Evolutionary conservation across 2,888 invertebrate species (phyloP).

Genomic region (Thelaira solivaga): DNA sequence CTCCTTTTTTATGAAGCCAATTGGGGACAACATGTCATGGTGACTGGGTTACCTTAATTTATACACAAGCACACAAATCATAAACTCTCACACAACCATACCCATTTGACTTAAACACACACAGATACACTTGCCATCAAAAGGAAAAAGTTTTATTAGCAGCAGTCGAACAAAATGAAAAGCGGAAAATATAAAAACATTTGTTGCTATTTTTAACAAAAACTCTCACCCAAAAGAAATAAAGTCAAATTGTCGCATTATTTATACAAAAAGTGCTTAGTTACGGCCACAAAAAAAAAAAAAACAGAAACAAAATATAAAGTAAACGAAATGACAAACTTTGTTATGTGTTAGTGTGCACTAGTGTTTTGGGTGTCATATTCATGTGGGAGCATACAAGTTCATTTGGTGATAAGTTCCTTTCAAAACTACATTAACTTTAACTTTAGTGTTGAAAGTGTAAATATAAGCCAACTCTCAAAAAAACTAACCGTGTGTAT

Average conservation of each 20-base stretch:
- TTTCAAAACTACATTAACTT: conserved; percentile 41
- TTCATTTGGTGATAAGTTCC: conserved; percentile 26
- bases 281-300: background rate
- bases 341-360: background rate
- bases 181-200: too few species aligned
- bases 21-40: background rate
- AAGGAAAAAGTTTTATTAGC: background rate
- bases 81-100: background rate
- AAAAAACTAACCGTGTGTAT: too few species aligned
- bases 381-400: background rate
- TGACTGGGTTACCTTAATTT: conserved; percentile 4
- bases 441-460: conserved; percentile 41
- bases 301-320: background rate
- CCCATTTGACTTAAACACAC: background rate
- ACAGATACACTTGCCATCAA: background rate
- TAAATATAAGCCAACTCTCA: conserved; percentile 11
- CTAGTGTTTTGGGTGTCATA: conserved; percentile 1
- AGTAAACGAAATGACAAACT: conserved; percentile 20
- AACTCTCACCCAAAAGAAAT: background rate
- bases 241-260: background rate
- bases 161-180: background rate
- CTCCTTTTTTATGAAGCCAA: too few species aligned
- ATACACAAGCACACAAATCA: background rate
- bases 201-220: background rate
- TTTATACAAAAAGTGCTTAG: background rate